Evolutionary conservation across 2,888 invertebrate species (phyloP).

Genomic region (Latheticus oryzae): DNA sequence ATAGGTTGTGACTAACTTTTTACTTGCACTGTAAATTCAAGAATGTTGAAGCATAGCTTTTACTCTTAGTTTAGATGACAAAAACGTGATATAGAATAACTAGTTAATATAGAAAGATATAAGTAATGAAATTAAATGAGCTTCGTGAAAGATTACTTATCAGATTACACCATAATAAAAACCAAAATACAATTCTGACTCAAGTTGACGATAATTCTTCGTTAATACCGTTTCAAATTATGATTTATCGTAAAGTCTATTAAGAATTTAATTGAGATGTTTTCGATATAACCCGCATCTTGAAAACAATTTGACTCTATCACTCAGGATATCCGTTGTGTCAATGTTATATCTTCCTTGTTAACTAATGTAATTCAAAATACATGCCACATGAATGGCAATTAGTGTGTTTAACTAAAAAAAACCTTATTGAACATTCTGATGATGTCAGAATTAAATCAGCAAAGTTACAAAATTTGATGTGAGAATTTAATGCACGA

Average conservation of each 20-base stretch:
- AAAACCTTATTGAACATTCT: too few species aligned
- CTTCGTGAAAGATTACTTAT: too few species aligned
- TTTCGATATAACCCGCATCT: conserved; percentile 29
- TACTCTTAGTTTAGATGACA: conserved; percentile 20
- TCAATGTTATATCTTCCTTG: conserved; percentile 33
- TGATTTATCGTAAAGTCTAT: too few species aligned
- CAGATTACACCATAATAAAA: too few species aligned
- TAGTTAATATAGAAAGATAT: conserved; percentile 4
- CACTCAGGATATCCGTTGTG: conserved; percentile 40
- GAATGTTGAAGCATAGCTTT: conserved; percentile 34
- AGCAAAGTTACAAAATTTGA: too few species aligned
- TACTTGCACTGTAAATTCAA: conserved; percentile 29
- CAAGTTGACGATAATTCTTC: neutral
- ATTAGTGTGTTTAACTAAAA: too few species aligned
- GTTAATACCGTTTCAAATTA: too few species aligned
- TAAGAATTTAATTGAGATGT: conserved; percentile 12
- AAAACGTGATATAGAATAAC: conserved; percentile 27
- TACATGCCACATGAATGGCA: conserved; percentile 23
- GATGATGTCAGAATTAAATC: too few species aligned
- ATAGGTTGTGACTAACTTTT: conserved; percentile 39
- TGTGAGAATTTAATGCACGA: too few species aligned
- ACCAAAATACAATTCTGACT: conserved; percentile 8
- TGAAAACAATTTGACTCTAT: conserved; percentile 15
- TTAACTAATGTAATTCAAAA: too few species aligned
- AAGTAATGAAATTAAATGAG: conserved; percentile 20